A percentile compares a stretch with the other conserved stretches of the same genome.
phyloP scores from a whole-genome alignment of 2,888 invertebrate genomes.

The Deilephila elpenor region DNA sequence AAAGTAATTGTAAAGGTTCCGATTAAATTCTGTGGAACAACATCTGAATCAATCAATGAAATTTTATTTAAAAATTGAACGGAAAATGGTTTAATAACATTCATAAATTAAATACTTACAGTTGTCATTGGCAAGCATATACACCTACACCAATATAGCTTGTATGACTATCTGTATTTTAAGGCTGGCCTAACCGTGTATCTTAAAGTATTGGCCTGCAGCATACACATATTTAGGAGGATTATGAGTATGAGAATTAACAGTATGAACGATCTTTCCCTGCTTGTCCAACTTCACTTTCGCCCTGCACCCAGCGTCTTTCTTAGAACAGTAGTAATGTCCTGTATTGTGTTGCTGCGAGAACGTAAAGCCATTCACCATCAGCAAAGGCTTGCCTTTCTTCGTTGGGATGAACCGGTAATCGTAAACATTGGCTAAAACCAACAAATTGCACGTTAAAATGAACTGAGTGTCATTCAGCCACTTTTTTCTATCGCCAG shows the following conservation, averaged over 20 bases:
- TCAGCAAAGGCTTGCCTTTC: conserved; percentile 43
- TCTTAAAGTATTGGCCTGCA: conserved; percentile 31
- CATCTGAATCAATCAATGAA: too few relatives aligned
- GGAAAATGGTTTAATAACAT: background rate
- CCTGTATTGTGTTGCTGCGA: conserved; percentile 43
- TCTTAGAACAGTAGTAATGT: conserved; percentile 55
- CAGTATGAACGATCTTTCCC: conserved; percentile 24
- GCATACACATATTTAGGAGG: conserved; percentile 35
- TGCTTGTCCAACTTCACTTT: conserved; percentile 34
- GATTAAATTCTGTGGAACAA: too few relatives aligned
- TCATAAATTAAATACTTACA: background rate
- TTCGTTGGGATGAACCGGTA: conserved; percentile 35
- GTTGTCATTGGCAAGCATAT: background rate
- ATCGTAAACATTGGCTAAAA: conserved; percentile 17
- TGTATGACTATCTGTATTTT: too few relatives aligned
- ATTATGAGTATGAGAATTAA: conserved; percentile 36
- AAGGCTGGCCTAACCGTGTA: background rate
- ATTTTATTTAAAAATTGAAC: too few relatives aligned
- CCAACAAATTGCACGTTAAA: conserved; percentile 3
- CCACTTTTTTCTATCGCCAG: background rate
- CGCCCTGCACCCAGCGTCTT: conserved; percentile 51
- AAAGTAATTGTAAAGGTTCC: too few relatives aligned
- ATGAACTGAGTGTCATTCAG: background rate
- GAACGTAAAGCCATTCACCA: conserved; percentile 50
- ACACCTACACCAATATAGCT: background rate